These are phyloP conservation scores for Xenotilapia flavipinnis DNA, from an alignment of 2,113 vertebrate genomes.

Conservation along the genomic window DNA sequence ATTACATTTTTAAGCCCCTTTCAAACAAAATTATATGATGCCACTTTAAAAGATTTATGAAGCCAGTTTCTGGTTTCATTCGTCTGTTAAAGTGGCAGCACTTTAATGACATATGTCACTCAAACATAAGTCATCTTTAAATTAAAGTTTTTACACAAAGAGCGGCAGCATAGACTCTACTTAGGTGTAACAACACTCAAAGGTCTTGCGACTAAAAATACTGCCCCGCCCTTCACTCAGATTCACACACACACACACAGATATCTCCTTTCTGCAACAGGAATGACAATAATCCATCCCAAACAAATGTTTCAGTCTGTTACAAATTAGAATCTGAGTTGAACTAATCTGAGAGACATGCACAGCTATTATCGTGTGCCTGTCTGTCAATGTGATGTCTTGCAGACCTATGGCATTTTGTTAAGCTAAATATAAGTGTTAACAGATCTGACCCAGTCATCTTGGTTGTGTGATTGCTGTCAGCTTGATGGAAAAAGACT, in stretches of 20 bases:
- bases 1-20: background rate
- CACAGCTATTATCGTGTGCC: background rate
- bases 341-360: background rate
- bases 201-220: background rate
- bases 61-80: background rate
- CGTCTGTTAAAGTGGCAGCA: background rate
- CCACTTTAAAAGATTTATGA: background rate
- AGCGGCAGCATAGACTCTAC: background rate
- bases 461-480: background rate
- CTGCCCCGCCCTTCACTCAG: background rate
- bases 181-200: background rate
- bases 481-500: background rate
- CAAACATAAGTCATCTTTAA: background rate
- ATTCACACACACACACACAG: background rate
- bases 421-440: background rate
- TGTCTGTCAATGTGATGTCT: background rate
- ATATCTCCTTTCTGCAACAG: background rate
- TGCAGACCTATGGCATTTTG: background rate
- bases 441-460: background rate
- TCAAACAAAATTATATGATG: background rate
- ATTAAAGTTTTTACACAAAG: background rate
- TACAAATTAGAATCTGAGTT: accelerated
- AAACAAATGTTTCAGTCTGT: background rate
- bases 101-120: background rate
- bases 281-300: background rate